A percentile compares a stretch with the other conserved stretches of the same genome.
Evolutionary conservation across 2,113 vertebrate genomes (phyloP).

Genomic region (Pterocles gutturalis): DNA sequence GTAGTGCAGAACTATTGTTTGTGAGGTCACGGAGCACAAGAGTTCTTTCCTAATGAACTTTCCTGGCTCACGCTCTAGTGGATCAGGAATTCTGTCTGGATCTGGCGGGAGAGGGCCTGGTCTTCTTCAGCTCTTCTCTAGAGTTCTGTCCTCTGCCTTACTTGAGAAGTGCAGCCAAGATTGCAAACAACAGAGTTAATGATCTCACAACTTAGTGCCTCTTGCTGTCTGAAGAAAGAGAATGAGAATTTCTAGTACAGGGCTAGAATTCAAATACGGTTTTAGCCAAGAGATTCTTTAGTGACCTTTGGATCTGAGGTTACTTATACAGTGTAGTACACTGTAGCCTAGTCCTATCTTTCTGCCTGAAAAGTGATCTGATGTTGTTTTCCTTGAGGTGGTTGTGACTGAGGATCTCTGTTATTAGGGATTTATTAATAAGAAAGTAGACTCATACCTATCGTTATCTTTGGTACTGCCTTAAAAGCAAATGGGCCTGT

Average conservation of each 20-base stretch:
- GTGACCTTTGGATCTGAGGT: not conserved
- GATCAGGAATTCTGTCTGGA: not conserved
- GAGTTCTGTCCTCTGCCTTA: not conserved
- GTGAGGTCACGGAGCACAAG: not conserved
- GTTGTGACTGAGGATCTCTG: not conserved
- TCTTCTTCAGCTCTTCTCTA: not conserved
- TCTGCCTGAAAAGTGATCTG: not conserved
- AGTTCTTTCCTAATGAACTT: not conserved
- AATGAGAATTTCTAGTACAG: not conserved
- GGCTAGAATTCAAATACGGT: not conserved
- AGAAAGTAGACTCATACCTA: not conserved
- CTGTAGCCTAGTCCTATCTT: not conserved
- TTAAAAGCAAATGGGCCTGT: not conserved
- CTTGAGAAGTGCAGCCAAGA: not conserved
- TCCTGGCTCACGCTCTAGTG: not conserved
- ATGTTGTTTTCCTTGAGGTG: not conserved
- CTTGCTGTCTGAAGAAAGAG: not conserved
- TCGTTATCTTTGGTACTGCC: not conserved
- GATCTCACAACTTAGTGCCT: not conserved
- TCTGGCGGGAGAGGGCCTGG: not conserved
- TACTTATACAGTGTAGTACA: not conserved
- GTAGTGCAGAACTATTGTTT: not conserved
- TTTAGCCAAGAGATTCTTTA: conserved; percentile 3
- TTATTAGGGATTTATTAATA: not conserved
- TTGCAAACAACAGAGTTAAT: not conserved